Percentiles rank a stretch among this genome's conserved stretches.
Evolutionary conservation across 2,888 invertebrate genomes (phyloP).

Genomic region (Hymenopus coronatus): DNA sequence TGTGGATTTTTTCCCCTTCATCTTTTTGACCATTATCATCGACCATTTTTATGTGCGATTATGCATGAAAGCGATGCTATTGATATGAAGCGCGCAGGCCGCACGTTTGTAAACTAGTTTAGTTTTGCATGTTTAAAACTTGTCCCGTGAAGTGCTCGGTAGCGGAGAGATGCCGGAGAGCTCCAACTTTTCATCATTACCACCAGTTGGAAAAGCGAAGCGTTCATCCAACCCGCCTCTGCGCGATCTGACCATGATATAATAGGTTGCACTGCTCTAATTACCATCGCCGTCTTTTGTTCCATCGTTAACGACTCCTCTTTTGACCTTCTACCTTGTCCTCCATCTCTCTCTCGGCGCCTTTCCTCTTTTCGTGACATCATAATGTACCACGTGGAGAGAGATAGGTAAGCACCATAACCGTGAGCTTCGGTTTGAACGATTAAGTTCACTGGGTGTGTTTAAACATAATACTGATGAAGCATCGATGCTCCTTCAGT

Average conservation of each 20-base stretch:
- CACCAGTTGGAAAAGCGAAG: background rate
- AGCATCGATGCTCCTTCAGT: too few species aligned
- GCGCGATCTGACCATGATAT: slow-evolving; percentile 1
- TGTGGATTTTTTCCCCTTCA: background rate
- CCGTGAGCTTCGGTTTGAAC: background rate
- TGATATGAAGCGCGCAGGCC: background rate
- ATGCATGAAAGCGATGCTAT: slow-evolving; percentile 9
- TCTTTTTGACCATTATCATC: background rate
- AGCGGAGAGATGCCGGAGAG: background rate
- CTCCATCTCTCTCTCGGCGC: background rate
- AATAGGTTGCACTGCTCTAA: slow-evolving; percentile 16
- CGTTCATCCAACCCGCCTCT: background rate
- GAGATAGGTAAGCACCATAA: background rate
- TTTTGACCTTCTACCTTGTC: slow-evolving; percentile 13
- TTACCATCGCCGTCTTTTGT: slow-evolving; percentile 19
- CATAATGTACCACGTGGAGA: background rate
- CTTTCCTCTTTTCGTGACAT: background rate
- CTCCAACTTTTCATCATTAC: slow-evolving; percentile 7
- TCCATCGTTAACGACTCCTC: slow-evolving; percentile 18
- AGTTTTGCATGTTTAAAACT: background rate
- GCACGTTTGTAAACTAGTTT: background rate
- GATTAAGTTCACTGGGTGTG: background rate
- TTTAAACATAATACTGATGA: too few species aligned
- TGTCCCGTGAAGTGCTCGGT: background rate
- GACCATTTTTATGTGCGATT: background rate